These are phyloP conservation scores for Monomorium pharaonis DNA, from an alignment of 1,140 invertebrate genomes.

Conservation along the genomic window DNA sequence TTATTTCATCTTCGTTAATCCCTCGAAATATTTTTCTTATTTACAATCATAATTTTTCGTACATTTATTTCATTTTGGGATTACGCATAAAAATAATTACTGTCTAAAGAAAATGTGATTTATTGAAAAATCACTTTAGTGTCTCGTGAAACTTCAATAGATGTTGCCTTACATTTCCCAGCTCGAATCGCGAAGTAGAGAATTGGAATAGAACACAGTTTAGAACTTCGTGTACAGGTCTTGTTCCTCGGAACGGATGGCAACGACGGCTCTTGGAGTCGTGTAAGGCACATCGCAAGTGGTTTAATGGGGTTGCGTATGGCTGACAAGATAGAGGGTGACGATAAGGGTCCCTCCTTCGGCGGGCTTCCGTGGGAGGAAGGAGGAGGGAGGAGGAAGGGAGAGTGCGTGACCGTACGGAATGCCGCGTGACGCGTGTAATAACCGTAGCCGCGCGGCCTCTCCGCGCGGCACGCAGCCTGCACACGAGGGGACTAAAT, in stretches of 20 bases:
- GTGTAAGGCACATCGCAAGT: slow-evolving; percentile 70
- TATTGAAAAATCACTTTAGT: not conserved
- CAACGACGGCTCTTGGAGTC: not conserved
- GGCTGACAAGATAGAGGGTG: slow-evolving; percentile 84
- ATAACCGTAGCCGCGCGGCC: slow-evolving; percentile 84
- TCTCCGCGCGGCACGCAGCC: slow-evolving; percentile 77
- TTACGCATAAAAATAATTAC: too few species aligned
- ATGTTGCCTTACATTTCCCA: not conserved
- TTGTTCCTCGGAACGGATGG: slow-evolving; percentile 8
- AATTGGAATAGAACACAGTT: not conserved
- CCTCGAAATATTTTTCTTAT: not conserved
- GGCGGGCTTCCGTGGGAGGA: slow-evolving; percentile 27
- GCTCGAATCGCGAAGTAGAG: not conserved
- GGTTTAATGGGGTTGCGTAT: slow-evolving; percentile 81
- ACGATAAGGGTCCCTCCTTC: slow-evolving; percentile 80
- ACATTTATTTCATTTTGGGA: not conserved
- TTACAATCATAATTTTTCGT: not conserved
- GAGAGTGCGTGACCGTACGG: slow-evolving; percentile 81
- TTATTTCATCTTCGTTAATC: not conserved
- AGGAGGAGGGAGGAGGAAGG: slow-evolving; percentile 66
- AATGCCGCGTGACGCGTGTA: slow-evolving; percentile 84
- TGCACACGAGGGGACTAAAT: slow-evolving; percentile 47
- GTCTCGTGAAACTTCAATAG: not conserved
- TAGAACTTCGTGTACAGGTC: slow-evolving; percentile 34
- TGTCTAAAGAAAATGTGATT: not conserved